A percentile compares a stretch with the other conserved stretches of the same genome.
These are phyloP conservation scores for Maniola jurtina DNA, from an alignment of 1,140 invertebrate species.

Conservation along the genomic window DNA sequence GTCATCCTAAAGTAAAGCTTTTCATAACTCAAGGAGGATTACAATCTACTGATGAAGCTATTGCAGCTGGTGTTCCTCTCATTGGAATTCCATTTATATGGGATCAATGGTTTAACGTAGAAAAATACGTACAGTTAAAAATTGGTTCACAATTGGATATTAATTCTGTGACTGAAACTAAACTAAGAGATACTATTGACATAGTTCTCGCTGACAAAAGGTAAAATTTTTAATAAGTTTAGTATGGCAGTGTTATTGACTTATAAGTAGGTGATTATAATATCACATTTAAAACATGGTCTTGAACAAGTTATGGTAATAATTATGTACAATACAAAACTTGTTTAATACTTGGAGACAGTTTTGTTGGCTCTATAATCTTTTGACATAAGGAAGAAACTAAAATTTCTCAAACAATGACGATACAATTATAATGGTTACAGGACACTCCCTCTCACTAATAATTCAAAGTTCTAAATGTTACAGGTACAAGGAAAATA, in stretches of 20 bases:
- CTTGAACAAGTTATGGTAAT: no score
- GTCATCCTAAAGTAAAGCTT: conserved; percentile 43
- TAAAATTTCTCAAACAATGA: no score
- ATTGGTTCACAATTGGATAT: conserved; percentile 47
- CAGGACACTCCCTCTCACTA: no score
- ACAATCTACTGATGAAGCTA: conserved; percentile 79
- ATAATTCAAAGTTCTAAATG: not conserved
- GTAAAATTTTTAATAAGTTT: conserved; percentile 22
- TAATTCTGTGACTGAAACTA: conserved; percentile 36
- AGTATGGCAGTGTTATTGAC: no score
- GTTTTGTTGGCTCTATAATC: no score
- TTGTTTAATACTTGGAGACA: no score
- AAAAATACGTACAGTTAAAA: conserved; percentile 36
- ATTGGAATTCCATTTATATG: conserved; percentile 58
- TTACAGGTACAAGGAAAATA: conserved; percentile 47
- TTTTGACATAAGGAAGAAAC: no score
- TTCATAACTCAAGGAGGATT: conserved; percentile 68
- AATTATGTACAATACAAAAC: no score
- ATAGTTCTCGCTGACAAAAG: conserved; percentile 31
- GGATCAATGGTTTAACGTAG: conserved; percentile 51
- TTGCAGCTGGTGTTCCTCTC: conserved; percentile 77
- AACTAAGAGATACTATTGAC: conserved; percentile 39
- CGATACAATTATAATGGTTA: no score
- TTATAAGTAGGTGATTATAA: no score
- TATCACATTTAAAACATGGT: no score